phyloP scores from a whole-genome alignment of 1,140 invertebrate species.

The Archegozetes longisetosus region DNA sequence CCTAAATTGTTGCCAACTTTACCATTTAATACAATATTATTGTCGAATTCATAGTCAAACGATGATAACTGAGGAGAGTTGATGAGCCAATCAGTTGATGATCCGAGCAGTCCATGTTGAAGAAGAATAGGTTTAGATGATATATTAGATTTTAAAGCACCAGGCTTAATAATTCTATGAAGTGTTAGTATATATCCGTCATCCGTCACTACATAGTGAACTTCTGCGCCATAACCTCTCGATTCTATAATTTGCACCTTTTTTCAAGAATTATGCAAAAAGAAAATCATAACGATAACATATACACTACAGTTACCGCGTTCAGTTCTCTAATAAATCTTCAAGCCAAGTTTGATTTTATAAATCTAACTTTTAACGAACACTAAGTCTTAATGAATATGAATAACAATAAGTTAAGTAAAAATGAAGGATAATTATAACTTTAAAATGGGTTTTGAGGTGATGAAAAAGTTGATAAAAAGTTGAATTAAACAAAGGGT shows the following conservation, averaged over 20 bases:
- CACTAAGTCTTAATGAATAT: not conserved
- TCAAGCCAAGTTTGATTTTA: not conserved
- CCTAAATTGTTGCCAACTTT: conserved; percentile 21
- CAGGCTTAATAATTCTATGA: not conserved
- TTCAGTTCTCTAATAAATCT: not conserved
- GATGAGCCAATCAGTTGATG: not conserved
- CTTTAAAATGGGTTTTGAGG: not conserved
- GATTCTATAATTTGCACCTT: not conserved
- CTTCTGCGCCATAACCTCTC: not conserved
- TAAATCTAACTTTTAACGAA: not conserved
- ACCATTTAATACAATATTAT: too few relatives aligned
- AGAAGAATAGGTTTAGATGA: not conserved
- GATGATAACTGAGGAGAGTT: not conserved
- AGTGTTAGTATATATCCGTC: conserved; percentile 8
- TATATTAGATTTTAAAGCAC: not conserved
- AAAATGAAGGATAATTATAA: not conserved
- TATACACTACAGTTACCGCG: too few relatives aligned
- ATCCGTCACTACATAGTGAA: not conserved
- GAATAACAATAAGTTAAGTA: not conserved
- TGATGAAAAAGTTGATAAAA: not conserved
- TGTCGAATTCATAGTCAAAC: not conserved
- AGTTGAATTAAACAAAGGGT: not conserved
- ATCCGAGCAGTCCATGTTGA: not conserved
- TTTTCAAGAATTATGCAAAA: not conserved
- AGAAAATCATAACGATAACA: too few relatives aligned